phyloP scores from a whole-genome alignment of 2,113 vertebrate genomes.

The Psephotus haematonotus region DNA sequence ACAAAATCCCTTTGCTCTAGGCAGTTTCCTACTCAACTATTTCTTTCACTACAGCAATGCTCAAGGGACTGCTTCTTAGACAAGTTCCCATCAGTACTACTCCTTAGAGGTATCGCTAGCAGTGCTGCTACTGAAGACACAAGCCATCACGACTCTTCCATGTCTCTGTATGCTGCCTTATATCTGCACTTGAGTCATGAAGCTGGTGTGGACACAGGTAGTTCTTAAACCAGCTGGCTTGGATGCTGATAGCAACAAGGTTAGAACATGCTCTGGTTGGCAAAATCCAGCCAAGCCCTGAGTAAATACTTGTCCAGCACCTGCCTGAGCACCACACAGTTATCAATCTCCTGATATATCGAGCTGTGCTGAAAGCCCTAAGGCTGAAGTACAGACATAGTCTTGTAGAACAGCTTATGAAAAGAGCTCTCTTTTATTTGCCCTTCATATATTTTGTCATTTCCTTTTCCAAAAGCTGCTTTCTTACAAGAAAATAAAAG shows the following conservation, averaged over 20 bases:
- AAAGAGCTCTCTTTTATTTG: background rate
- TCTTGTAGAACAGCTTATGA: background rate
- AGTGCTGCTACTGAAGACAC: too few species aligned
- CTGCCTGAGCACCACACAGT: background rate
- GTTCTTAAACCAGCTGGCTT: background rate
- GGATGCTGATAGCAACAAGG: background rate
- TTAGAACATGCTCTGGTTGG: background rate
- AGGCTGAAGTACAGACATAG: background rate
- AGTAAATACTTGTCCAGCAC: background rate
- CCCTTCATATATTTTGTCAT: background rate
- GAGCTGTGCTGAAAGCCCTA: background rate
- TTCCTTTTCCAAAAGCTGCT: background rate
- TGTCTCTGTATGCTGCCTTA: background rate
- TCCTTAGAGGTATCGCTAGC: background rate
- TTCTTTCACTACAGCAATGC: background rate
- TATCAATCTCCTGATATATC: background rate
- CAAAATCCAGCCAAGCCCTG: background rate
- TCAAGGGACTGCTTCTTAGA: background rate
- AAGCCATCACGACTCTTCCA: too few species aligned
- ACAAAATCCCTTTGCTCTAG: background rate
- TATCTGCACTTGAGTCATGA: background rate
- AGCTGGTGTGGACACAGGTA: background rate
- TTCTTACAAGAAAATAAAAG: background rate
- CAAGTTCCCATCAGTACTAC: background rate
- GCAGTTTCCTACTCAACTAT: background rate